Base-by-base conservation (phyloP, 2,888 invertebrate genomes). In the Globia sparganii region DNA sequence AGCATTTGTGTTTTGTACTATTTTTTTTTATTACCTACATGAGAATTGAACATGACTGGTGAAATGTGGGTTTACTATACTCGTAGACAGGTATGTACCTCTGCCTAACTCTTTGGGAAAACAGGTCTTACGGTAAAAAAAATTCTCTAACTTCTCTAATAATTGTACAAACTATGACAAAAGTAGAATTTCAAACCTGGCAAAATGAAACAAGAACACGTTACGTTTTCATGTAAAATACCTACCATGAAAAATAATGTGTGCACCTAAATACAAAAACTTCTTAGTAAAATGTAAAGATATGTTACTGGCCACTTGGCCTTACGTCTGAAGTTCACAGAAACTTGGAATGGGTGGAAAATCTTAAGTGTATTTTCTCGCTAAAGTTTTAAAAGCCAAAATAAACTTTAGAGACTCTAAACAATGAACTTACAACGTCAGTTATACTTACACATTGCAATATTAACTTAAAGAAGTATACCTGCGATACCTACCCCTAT, bases 381-480 rank as follows among this genome's bases (percentile, higher is more conserved):
- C 77, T 13, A 67, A 86, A 86, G 72, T 86, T 82, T 84, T 82
- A 78, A 86, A 81, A 86, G 81, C 77, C 73, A 78, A 77, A 78
- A 84, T 58, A 64, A 82, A 81, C 72, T 71, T 77, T 31, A 58
- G 34, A 66, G 25, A 64, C 76, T 70, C 67, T 70, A 78, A 81
- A 86, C 86, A 86, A 81, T 76, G 62, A 74, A 74, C 69, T 81
- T 78, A 68, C 64, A 43, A 43, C 73, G 68, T 72, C 72, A 67
- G 78, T 78, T 61, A 66, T 37, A 62, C 34, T 58, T 40, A 74
- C 28, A 58, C 21, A 68, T 72, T 75, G 59, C 58, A 81, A 53
- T 62, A 34, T 71, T 43, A 64, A 71, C 34, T 77, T 59, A 62
- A 34, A 49, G 40, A 49, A 15, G 18, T 31, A 61, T 31, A 61